Conservation (phyloP, 2,797 vertebrate genomes). For the Spondyliosoma cantharus region DNA sequence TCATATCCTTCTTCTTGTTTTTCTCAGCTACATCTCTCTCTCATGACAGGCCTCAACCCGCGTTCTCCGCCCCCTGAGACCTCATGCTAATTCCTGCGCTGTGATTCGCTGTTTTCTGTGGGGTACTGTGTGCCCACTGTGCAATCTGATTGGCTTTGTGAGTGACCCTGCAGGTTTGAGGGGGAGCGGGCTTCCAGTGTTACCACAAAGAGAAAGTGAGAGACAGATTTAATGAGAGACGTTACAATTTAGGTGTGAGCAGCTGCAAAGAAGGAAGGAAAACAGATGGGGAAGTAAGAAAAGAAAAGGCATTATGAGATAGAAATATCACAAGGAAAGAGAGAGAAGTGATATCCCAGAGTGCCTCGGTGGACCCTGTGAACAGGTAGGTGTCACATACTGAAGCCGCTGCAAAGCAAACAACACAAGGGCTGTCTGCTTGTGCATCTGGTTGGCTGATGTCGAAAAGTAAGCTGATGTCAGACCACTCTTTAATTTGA, state of each 20-base stretch:
- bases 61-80: constrained; percentile 47
- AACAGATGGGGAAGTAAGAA: constrained; percentile 9
- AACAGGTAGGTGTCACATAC: constrained; percentile 75
- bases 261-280: constrained; percentile 32
- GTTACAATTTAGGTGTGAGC: constrained; percentile 24
- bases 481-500: constrained; percentile 34
- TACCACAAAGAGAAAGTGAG: constrained; percentile 54
- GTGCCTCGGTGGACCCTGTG: constrained; percentile 31
- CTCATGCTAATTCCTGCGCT: constrained; percentile 45
- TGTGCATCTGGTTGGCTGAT: constrained; percentile 17
- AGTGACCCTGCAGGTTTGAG: constrained; percentile 68
- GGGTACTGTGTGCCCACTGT: constrained; percentile 38
- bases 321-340: constrained; percentile 17
- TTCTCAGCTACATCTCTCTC: constrained; percentile 21
- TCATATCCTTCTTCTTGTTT: constrained; percentile 43
- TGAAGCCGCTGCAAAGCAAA: constrained; percentile 57
- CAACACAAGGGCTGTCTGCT: constrained; percentile 15
- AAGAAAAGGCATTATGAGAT: constrained; percentile 38
- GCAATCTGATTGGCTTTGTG: constrained; percentile 73
- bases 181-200: constrained; percentile 61
- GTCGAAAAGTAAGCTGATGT: constrained; percentile 29
- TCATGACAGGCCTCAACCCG: constrained; percentile 69
- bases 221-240: constrained; percentile 43
- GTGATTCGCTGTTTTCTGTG: constrained; percentile 69
- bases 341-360: constrained; percentile 25